Evolutionary conservation across 2,113 vertebrate species (phyloP).

Genomic region (Spizaetus ornatus): DNA sequence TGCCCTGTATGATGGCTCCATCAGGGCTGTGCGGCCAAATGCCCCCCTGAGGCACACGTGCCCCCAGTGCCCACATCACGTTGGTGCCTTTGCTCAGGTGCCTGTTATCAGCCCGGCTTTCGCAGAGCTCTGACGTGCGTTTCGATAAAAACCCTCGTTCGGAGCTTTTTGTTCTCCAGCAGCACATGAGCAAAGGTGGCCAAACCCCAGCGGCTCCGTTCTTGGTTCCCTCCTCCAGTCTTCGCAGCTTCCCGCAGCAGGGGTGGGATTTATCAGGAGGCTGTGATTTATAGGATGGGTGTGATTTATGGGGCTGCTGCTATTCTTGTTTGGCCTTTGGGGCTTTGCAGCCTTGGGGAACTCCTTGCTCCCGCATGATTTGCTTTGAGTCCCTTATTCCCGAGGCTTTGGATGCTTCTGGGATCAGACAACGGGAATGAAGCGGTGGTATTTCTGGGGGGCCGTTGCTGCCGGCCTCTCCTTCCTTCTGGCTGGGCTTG

Average conservation of each 20-base stretch:
- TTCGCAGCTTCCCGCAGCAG: neutral
- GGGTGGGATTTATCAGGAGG: neutral
- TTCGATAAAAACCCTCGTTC: neutral
- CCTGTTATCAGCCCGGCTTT: neutral
- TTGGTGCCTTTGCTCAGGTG: neutral
- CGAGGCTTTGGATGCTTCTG: neutral
- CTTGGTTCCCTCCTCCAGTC: neutral
- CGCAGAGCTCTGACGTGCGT: neutral
- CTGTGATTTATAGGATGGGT: neutral
- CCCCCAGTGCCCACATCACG: accelerated
- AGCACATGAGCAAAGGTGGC: accelerated
- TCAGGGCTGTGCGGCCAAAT: neutral
- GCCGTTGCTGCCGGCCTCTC: neutral
- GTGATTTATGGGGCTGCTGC: neutral
- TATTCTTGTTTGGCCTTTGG: neutral
- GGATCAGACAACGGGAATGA: neutral
- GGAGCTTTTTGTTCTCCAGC: neutral
- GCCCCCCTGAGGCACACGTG: accelerated
- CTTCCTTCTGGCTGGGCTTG: neutral
- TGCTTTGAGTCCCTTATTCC: neutral
- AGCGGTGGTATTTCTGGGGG: neutral
- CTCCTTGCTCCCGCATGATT: neutral
- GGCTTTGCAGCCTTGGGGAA: neutral
- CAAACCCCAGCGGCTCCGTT: accelerated
- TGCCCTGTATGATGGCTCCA: neutral